Evolutionary conservation across 2,113 vertebrate genomes (phyloP).

Genomic region (Chroicocephalus ridibundus): DNA sequence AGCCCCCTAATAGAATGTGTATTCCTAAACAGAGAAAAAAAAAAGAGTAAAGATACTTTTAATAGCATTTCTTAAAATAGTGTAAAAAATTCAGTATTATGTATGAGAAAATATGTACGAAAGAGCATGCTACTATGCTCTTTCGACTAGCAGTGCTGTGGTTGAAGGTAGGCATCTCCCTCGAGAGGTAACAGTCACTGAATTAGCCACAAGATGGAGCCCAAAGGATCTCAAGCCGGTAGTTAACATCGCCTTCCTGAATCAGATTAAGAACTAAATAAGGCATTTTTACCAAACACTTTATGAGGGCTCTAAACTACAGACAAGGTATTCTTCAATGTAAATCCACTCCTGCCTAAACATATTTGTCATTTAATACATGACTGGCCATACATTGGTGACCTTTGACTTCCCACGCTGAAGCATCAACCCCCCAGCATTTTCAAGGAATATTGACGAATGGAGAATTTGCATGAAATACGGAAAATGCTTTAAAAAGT

Average conservation of each 20-base stretch:
- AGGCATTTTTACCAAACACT: fast-evolving
- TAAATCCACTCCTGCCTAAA: neutral
- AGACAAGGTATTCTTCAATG: neutral
- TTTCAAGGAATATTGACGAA: neutral
- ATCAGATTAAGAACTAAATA: neutral
- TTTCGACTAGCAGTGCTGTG: neutral
- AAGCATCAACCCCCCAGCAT: neutral
- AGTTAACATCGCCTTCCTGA: neutral
- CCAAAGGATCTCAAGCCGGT: neutral
- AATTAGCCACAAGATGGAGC: conserved; percentile 52
- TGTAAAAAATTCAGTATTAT: neutral
- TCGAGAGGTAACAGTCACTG: neutral
- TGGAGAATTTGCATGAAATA: neutral
- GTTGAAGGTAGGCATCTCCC: neutral
- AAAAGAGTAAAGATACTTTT: neutral
- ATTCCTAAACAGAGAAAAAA: neutral
- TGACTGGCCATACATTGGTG: neutral
- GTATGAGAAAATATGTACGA: neutral
- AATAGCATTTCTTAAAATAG: neutral
- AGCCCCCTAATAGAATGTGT: neutral
- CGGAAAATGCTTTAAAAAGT: neutral
- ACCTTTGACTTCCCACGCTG: neutral
- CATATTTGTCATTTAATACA: neutral
- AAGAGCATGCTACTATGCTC: neutral
- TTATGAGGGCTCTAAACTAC: neutral